Evolutionary conservation across 2,797 vertebrate species (phyloP).

Genomic region (Erpetoichthys calabaricus): DNA sequence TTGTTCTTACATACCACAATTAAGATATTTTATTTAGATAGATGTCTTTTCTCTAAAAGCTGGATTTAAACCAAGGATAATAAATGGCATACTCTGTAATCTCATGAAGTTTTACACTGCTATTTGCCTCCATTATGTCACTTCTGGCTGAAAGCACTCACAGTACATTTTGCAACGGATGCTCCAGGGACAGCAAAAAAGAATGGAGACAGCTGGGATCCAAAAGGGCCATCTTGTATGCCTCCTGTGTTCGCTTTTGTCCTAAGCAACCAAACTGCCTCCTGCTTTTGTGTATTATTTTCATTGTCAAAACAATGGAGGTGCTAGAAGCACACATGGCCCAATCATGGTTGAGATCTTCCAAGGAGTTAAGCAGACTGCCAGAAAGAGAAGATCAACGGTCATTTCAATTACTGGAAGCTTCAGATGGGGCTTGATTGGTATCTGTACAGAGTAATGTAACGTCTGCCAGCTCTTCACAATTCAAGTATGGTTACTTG

Average conservation of each 20-base stretch:
- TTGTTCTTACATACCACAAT: no score
- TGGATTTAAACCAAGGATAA: neutral
- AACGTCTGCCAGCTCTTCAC: no score
- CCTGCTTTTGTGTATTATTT: constrained; percentile 5
- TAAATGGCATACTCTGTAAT: neutral
- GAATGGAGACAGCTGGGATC: constrained; percentile 9
- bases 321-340: neutral
- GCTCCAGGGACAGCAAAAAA: constrained; percentile 5
- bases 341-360: neutral
- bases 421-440: no score
- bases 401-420: no score
- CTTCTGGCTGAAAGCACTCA: constrained; percentile 2
- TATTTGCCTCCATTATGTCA: constrained; percentile 2
- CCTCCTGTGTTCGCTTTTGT: constrained; percentile 2
- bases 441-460: no score
- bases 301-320: neutral
- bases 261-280: constrained; percentile 10
- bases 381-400: no score
- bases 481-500: no score
- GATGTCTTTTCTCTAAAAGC: no score
- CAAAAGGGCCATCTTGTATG: neutral
- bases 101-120: neutral
- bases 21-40: no score
- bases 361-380: no score
- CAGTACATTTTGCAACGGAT: constrained; percentile 8